A percentile compares a stretch with the other conserved stretches of the same genome.
These are phyloP conservation scores for Gandaritis pyraliata DNA, from an alignment of 2,888 invertebrate genomes.

Conservation along the genomic window DNA sequence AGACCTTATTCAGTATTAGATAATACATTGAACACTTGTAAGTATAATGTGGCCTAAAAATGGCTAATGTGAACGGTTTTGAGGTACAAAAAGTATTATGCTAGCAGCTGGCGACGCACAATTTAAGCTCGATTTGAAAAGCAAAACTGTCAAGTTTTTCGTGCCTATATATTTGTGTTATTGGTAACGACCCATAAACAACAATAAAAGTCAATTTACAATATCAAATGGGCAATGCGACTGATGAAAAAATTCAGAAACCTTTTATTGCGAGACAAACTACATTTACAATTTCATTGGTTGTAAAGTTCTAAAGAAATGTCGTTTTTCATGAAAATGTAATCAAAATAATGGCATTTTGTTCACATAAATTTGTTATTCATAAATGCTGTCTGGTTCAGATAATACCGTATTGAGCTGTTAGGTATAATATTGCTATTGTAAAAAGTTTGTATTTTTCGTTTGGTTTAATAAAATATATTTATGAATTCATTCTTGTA, in stretches of 20 bases:
- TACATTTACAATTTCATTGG: conserved; percentile 2
- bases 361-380: too few relatives aligned
- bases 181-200: conserved; percentile 37
- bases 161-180: conserved; percentile 30
- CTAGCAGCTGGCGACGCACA: conserved; percentile 47
- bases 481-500: too few relatives aligned
- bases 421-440: too few relatives aligned
- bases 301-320: neutral
- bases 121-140: conserved; percentile 59
- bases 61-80: conserved; percentile 55
- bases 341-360: neutral
- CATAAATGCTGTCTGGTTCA: too few relatives aligned
- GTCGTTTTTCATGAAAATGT: neutral
- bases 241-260: conserved; percentile 28
- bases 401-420: too few relatives aligned
- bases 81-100: conserved; percentile 55
- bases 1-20: conserved; percentile 35
- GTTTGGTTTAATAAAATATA: too few relatives aligned
- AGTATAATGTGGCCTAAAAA: conserved; percentile 72
- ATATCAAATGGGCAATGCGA: conserved; percentile 24
- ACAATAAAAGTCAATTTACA: conserved; percentile 38
- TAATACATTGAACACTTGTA: conserved; percentile 39
- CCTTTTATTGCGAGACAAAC: conserved; percentile 23
- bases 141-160: conserved; percentile 37
- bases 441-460: too few relatives aligned